Evolutionary conservation across 2,797 vertebrate genomes (phyloP).

Genomic region (Molossus molossus): DNA sequence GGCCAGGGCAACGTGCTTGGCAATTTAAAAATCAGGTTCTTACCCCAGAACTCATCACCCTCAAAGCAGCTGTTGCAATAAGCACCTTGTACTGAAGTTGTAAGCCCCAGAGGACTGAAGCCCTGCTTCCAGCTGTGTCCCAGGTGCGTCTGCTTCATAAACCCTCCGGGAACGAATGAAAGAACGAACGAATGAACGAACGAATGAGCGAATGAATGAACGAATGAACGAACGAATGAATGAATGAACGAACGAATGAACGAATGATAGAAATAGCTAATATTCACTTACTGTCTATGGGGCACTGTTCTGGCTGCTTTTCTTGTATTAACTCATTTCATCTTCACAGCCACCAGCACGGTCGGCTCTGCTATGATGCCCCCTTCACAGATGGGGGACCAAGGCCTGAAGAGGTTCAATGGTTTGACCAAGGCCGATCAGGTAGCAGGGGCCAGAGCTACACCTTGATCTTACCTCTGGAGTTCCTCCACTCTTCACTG

Average conservation of each 20-base stretch:
- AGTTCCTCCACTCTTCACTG: not conserved
- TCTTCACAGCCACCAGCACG: not conserved
- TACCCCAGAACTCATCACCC: not conserved
- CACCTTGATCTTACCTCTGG: not conserved
- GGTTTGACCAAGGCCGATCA: not conserved
- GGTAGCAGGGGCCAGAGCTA: not conserved
- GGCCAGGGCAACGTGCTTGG: not conserved
- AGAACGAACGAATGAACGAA: not conserved
- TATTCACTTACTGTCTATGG: fast-evolving
- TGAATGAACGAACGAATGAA: not conserved
- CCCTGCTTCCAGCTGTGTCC: not conserved
- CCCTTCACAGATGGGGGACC: not conserved
- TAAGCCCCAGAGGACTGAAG: fast-evolving
- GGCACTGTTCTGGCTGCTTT: not conserved
- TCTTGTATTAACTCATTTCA: not conserved
- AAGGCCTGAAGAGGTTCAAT: not conserved
- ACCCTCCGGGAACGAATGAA: not conserved
- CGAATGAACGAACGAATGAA: not conserved
- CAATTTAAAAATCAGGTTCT: not conserved
- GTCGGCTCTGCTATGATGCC: not conserved
- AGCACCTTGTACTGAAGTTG: not conserved
- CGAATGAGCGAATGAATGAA: not conserved
- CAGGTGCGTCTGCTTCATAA: not conserved
- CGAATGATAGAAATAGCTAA: not conserved
- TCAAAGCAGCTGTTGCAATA: not conserved